These are phyloP conservation scores for Ooceraea biroi DNA, from an alignment of 1,140 invertebrate genomes.

Conservation along the genomic window DNA sequence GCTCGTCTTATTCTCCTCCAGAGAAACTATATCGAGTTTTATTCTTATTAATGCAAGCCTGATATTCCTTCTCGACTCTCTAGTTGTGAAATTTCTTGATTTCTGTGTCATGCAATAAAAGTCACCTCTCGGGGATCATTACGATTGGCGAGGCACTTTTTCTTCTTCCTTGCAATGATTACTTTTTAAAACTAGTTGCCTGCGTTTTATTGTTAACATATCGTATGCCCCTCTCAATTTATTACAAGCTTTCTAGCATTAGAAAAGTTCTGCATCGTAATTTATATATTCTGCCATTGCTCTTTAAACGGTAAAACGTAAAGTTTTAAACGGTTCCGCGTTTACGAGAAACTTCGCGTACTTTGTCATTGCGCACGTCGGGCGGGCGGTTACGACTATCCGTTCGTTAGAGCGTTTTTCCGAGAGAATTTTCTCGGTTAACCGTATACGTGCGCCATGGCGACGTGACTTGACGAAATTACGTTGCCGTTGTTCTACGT, in stretches of 20 bases:
- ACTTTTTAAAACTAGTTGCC: background rate
- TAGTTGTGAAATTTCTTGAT: background rate
- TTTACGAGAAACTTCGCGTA: background rate
- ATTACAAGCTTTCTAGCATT: background rate
- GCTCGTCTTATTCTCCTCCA: background rate
- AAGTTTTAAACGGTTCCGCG: background rate
- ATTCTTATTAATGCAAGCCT: background rate
- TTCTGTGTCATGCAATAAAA: background rate
- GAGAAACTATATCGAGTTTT: background rate
- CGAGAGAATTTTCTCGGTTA: slow-evolving; percentile 42
- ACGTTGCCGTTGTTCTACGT: slow-evolving; percentile 72
- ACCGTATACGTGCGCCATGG: slow-evolving; percentile 33
- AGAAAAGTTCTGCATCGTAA: background rate
- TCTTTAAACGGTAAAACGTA: background rate
- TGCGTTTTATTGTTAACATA: background rate
- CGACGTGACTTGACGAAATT: slow-evolving; percentile 72
- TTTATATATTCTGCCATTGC: background rate
- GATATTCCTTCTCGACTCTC: background rate
- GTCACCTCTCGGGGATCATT: background rate
- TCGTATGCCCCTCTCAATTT: background rate
- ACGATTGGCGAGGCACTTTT: no score
- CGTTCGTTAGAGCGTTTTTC: slow-evolving; percentile 42
- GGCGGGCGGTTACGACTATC: slow-evolving; percentile 2
- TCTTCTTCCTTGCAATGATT: no score
- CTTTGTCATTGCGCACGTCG: slow-evolving; percentile 17